A percentile compares a stretch with the other conserved stretches of the same genome.
These are phyloP conservation scores for Rattus rattus DNA, from an alignment of 2,113 vertebrate species.

Conservation along the genomic window DNA sequence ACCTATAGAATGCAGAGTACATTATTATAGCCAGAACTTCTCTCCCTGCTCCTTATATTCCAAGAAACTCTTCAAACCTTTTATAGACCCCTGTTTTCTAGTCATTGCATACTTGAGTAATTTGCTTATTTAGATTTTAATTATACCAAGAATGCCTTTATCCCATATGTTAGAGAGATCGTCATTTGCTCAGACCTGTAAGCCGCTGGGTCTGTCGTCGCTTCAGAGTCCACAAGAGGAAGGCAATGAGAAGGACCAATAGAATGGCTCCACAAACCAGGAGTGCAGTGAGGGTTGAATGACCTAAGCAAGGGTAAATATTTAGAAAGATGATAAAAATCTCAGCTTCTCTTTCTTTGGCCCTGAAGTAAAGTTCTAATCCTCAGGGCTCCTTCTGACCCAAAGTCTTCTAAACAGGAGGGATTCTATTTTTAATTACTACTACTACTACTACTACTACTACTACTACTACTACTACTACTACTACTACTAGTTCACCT, in stretches of 20 bases:
- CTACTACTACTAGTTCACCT: no score
- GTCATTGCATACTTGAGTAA: neutral
- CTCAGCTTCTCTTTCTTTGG: neutral
- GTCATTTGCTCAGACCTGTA: slow-evolving; percentile 59
- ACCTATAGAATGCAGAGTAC: neutral
- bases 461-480: no score
- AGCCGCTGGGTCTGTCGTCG: slow-evolving; percentile 44
- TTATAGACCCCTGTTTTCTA: neutral
- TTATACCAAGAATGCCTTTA: neutral
- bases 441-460: no score
- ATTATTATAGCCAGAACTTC: neutral
- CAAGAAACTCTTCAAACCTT: neutral
- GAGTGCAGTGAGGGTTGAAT: neutral
- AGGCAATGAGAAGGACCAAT: neutral
- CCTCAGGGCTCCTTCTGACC: neutral
- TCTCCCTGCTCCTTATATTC: neutral
- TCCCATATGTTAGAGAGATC: neutral
- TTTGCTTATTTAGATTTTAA: neutral
- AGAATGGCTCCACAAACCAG: slow-evolving; percentile 43
- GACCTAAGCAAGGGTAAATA: slow-evolving; percentile 48
- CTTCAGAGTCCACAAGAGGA: slow-evolving; percentile 50
- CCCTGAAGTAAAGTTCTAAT: neutral
- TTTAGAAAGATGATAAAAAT: neutral
- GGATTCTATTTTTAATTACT: neutral
- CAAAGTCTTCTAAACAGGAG: neutral